Conservation (phyloP, 2,797 vertebrate genomes). For the Coilia nasus region DNA sequence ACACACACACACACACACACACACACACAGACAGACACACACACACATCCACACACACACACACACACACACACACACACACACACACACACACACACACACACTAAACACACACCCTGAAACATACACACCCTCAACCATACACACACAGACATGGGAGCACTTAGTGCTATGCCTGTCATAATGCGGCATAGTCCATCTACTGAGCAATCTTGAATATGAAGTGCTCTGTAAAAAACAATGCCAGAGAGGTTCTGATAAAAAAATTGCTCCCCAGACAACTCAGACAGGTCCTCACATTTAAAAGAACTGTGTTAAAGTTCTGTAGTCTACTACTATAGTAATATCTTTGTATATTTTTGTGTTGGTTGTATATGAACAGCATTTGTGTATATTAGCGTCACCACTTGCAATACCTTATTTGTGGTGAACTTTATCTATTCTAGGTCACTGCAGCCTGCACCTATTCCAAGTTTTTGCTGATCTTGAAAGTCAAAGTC, state of each 20-base stretch:
- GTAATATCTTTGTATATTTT: neutral
- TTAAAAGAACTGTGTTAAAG: neutral
- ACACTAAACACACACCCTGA: neutral
- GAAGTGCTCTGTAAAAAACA: constrained; percentile 22
- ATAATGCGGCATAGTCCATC: constrained; percentile 3
- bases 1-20: neutral
- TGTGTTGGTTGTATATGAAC: neutral
- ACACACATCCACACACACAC: constrained; percentile 2
- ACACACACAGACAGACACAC: constrained; percentile 27
- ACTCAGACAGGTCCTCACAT: neutral
- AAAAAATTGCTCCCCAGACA: neutral
- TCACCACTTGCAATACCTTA: neutral
- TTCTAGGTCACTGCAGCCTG: neutral
- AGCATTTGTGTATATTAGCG: neutral
- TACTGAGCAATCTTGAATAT: constrained; percentile 9
- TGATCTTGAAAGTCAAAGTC: constrained; percentile 71
- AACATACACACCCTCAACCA: neutral
- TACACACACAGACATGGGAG: neutral
- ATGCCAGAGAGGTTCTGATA: constrained; percentile 18
- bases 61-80: constrained; percentile 17
- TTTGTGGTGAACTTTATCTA: constrained; percentile 2
- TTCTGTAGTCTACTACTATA: neutral
- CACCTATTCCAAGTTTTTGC: constrained; percentile 49
- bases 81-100: neutral
- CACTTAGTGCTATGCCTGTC: neutral